These are phyloP conservation scores for Brachypalpus laphriformis DNA, from an alignment of 2,888 invertebrate genomes.

Conservation along the genomic window DNA sequence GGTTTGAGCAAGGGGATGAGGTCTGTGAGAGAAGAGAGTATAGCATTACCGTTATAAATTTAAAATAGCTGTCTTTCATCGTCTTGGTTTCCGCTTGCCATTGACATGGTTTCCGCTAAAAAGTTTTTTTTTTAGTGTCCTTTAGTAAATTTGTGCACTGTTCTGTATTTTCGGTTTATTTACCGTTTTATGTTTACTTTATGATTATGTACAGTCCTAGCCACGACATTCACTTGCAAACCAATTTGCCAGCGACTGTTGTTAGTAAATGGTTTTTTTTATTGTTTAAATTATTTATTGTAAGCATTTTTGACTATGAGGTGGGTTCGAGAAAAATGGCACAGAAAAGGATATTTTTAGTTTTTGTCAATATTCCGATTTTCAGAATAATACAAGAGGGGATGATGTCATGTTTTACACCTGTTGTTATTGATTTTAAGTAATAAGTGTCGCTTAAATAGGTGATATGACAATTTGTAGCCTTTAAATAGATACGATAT, in stretches of 20 bases:
- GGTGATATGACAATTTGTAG: background rate
- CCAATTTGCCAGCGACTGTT: background rate
- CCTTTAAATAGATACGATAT: too few species aligned
- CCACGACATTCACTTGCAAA: background rate
- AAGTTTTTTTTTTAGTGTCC: constrained; percentile 10
- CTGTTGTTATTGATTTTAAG: background rate
- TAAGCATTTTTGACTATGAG: background rate
- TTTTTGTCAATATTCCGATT: background rate
- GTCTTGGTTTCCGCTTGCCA: constrained; percentile 47
- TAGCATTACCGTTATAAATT: constrained; percentile 59
- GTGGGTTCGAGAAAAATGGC: background rate
- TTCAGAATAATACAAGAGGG: background rate
- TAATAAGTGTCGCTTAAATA: background rate
- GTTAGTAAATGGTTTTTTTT: background rate
- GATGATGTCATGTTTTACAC: background rate
- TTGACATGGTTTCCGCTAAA: constrained; percentile 56
- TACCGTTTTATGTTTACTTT: constrained; percentile 14
- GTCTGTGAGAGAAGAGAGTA: constrained; percentile 3
- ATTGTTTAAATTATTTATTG: background rate
- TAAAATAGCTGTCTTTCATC: constrained; percentile 55
- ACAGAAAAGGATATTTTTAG: background rate
- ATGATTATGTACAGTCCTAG: background rate
- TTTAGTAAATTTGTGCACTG: constrained; percentile 22
- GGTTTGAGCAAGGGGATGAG: background rate
- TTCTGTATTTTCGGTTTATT: constrained; percentile 10